These are phyloP conservation scores for Melospiza melodia DNA, from an alignment of 2,113 vertebrate species.

Conservation along the genomic window DNA sequence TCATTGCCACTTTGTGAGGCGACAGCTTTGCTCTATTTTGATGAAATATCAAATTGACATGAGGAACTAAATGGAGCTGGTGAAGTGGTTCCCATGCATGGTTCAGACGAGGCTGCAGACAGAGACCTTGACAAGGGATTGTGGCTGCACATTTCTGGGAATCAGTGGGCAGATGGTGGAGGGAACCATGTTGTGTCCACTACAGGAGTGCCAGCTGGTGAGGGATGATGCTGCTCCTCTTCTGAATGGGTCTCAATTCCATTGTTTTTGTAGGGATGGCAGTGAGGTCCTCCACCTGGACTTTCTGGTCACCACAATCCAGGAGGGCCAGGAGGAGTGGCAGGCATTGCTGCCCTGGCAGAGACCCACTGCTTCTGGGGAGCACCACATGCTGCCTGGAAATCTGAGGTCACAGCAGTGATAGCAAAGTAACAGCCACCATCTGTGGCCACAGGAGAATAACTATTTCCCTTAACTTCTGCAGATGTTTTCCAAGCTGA, in stretches of 20 bases:
- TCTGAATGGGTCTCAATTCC: not conserved
- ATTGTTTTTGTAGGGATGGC: not conserved
- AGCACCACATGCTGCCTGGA: not conserved
- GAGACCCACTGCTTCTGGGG: not conserved
- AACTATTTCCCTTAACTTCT: not conserved
- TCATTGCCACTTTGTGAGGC: rapidly evolving
- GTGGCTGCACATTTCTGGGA: not conserved
- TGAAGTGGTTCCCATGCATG: not conserved
- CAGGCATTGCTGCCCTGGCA: not conserved
- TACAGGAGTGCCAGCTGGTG: not conserved
- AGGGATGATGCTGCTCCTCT: not conserved
- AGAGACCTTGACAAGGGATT: not conserved
- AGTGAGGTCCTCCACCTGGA: not conserved
- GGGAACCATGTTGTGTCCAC: rapidly evolving
- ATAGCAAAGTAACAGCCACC: not conserved
- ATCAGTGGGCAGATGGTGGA: rapidly evolving
- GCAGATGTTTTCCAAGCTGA: not conserved
- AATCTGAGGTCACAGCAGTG: not conserved
- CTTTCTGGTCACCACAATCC: not conserved
- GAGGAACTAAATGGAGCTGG: not conserved
- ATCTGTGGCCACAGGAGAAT: not conserved
- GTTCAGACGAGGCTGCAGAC: not conserved
- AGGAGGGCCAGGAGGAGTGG: not conserved
- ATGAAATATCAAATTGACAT: not conserved
- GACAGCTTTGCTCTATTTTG: not conserved